Evolutionary conservation across 2,888 invertebrate species (phyloP), one percentile per base, ranked within the genome.

Genomic region (Rhagonycha lutea): DNA sequence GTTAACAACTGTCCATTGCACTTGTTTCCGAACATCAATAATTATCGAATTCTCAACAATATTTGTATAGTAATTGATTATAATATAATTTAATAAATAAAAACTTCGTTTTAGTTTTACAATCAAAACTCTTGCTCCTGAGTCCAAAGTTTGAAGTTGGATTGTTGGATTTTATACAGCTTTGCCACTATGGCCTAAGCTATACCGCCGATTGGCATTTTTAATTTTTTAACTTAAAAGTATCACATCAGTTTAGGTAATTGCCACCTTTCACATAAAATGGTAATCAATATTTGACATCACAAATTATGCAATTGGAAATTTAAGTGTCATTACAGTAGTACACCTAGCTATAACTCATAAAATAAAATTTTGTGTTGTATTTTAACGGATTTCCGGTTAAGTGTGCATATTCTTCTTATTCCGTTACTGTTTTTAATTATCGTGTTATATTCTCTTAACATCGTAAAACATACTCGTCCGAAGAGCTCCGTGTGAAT

Each of bases 301-400:
- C 47, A n/a, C 7, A n/a, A 47, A 47, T n/a, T n/a, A 47, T 47
- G 47, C n/a, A 47, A n/a, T n/a, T 47, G n/a, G 47, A 47, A 47
- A 47, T 47, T 47, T 32, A n/a, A n/a, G n/a, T 47, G 47, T 47
- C 47, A 47, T 47, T n/a, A n/a, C n/a, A n/a, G 7, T 32, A n/a
- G n/a, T 47, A 47, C n/a, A 2, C 47, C n/a, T 47, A 7, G n/a
- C 32, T 47, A 47, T 7, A 47, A 47, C n/a, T n/a, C 5, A 47
- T 47, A 47, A 47, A 47, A 47, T 47, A 7, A 5, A 47, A 47
- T 32, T 32, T 32, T 32, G 32, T 12, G 47, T 47, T n/a, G n/a
- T 47, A 47, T 47, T 47, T 47, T 47, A 47, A 47, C 72, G 75
- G 72, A 75, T 75, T 75, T 75, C 75, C 75, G 75, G 75, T 72